Percentiles rank a stretch among this genome's conserved stretches.
Evolutionary conservation across 2,113 vertebrate genomes (phyloP).

Genomic region (Engystomops pustulosus): DNA sequence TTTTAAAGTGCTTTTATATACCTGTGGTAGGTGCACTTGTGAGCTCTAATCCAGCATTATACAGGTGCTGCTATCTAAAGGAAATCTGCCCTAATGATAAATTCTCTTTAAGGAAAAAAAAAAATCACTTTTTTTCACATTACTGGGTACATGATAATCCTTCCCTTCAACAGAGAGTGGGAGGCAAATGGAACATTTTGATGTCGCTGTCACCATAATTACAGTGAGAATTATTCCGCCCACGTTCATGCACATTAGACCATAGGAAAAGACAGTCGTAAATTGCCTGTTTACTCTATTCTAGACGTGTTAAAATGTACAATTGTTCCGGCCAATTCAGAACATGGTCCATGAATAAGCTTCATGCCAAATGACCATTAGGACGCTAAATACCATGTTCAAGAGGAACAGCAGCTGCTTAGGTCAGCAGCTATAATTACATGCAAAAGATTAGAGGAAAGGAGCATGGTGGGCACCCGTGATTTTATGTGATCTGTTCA

Average conservation of each 20-base stretch:
- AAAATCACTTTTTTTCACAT: conserved; percentile 1
- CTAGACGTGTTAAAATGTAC: conserved; percentile 14
- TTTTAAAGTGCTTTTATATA: too few relatives aligned
- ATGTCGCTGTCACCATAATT: conserved; percentile 56
- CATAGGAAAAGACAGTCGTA: conserved; percentile 35
- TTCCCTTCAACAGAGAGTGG: conserved; percentile 48
- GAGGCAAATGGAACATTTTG: conserved; percentile 56
- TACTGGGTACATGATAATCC: conserved; percentile 31
- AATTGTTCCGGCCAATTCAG: background rate
- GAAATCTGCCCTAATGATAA: background rate
- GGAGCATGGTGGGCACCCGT: background rate
- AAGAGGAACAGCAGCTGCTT: background rate
- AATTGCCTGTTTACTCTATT: conserved; percentile 39
- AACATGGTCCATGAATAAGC: background rate
- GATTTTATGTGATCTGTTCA: background rate
- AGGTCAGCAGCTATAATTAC: background rate
- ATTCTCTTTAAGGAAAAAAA: background rate
- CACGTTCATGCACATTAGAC: conserved; percentile 48
- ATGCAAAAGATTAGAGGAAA: background rate
- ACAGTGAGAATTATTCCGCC: conserved; percentile 57
- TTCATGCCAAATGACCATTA: background rate
- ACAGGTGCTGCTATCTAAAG: too few relatives aligned
- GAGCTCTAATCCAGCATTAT: too few relatives aligned
- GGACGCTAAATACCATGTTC: background rate
- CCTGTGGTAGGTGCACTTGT: too few relatives aligned